Base-by-base conservation (phyloP, 1,140 invertebrate species). In the Ostrea denselamellosa region DNA sequence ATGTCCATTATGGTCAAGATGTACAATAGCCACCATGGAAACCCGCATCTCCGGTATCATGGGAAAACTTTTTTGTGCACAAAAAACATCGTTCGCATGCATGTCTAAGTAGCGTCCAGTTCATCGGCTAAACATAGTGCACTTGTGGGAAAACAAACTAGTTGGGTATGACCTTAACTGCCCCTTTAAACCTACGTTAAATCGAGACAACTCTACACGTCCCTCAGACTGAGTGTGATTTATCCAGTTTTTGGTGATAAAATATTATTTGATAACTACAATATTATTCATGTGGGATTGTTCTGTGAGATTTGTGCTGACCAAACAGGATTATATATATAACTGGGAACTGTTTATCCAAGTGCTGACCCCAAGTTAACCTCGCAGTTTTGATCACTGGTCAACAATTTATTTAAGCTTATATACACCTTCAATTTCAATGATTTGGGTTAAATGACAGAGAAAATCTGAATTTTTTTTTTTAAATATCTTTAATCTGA, bases 21-120 rank as follows among this genome's bases (percentile, higher is more conserved):
- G 81, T 58, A 87, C 86, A 87, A 87, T 83, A 53, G 86, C 56
- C 83, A 28, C 68, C 68, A 77, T 77, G 68, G 68, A 77, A 77
- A 77, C 68, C 58, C 82, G 58, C 82, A 71, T 77, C 86, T 58
- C 77, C 25, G 53, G 25, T 83, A 85, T 68, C 87, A 89, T 86
- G 87, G 86, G 88, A 68, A 86, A 89, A 89, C 86, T 87, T 89
- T 89, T 87, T 89, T 89, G 53, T 54, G 82, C 51, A 83, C 53
- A 83, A 83, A 83, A 83, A 83, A 83, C 53, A 83, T 83, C 82
- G 53, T 83, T 19, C 53, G 44, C 44, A 83, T 83, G 53, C 82
- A 83, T 83, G 68, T 34, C 68, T 77, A 34, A 77, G 68, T 77
- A 77, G 68, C 68, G 68, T 77, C 68, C 68, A 77, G 68, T 77